These are phyloP conservation scores for Asarcornis scutulata DNA, from an alignment of 2,113 vertebrate species.

Conservation along the genomic window DNA sequence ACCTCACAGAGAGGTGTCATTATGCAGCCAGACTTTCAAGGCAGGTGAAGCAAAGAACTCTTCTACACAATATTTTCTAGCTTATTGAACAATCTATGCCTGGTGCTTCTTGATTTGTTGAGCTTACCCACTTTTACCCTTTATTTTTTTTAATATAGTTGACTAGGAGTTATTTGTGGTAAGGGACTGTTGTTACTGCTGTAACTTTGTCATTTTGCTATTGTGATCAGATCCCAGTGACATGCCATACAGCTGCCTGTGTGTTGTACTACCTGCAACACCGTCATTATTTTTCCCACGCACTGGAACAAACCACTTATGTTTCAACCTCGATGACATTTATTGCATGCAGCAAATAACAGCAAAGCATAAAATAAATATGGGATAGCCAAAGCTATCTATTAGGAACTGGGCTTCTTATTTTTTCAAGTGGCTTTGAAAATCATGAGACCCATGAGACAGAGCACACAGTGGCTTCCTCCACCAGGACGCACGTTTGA, in stretches of 20 bases:
- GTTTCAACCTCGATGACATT: slow-evolving; percentile 25
- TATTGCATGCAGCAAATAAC: slow-evolving; percentile 23
- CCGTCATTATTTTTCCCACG: neutral
- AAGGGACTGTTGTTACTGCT: neutral
- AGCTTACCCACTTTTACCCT: neutral
- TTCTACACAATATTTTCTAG: slow-evolving; percentile 33
- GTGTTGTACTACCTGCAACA: neutral
- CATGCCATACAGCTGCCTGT: neutral
- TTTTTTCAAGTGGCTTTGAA: slow-evolving; percentile 22
- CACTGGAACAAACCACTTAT: neutral
- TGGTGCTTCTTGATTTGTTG: slow-evolving; percentile 38
- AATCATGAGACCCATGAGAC: neutral
- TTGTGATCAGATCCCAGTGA: slow-evolving; percentile 18
- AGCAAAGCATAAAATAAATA: slow-evolving; percentile 26
- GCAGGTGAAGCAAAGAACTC: slow-evolving; percentile 44
- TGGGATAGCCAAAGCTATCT: neutral
- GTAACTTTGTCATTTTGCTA: slow-evolving; percentile 33
- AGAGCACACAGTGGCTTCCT: neutral
- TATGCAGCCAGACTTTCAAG: slow-evolving; percentile 28
- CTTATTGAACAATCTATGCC: slow-evolving; percentile 15
- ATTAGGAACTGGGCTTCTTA: neutral
- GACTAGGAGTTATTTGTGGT: slow-evolving; percentile 33
- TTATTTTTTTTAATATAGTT: neutral
- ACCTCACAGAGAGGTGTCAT: slow-evolving; percentile 28
- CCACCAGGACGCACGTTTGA: neutral